Evolutionary conservation across 2,113 vertebrate genomes (phyloP), one percentile per base, ranked within the genome.

Genomic region (Xiphias gladius): DNA sequence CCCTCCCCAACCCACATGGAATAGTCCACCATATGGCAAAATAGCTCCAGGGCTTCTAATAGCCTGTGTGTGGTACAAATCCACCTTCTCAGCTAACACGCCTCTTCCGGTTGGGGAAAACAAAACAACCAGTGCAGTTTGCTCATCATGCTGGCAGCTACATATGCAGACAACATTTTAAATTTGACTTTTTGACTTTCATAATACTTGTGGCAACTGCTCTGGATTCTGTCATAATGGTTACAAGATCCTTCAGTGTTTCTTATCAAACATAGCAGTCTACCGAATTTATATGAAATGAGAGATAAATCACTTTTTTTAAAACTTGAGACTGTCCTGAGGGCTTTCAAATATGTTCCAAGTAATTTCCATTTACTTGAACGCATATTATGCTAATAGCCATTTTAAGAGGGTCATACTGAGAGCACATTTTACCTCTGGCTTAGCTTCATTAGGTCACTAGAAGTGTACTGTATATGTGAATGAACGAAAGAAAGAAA

Each of bases 321-420:
- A 37, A 68, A 96, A 96, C 96, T 96, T 96, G 94, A 95, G 94
- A 96, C 96, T 95, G 96, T 96, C 97, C 96, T 95, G 90, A 96
- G 96, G 97, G 97, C 95, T 96, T 94, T 94, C 96, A 95, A 96
- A 97, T 95, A 96, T 95, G 96, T 96, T 97, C 96, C 94, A 95
- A 96, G 96, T 96, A 96, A 97, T 97, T 96, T 96, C 96, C 95
- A 96, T 96, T 96, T 96, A 97, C 96, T 96, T 96, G 96, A 97
- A 97, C 93, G 96, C 95, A 96, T 96, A 96, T 96, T 96, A 97
- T 97, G 96, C 95, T 97, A 97, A 98, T 96, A 95, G 95, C 86
- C 94, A 96, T 95, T 95, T 96, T 94, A 96, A 96, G 95, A 96
- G 95, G 96, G 96, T 97, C 96, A 97, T 93, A 95, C 90, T 95